phyloP scores from a whole-genome alignment of 2,113 vertebrate genomes.

The Caretta caretta region DNA sequence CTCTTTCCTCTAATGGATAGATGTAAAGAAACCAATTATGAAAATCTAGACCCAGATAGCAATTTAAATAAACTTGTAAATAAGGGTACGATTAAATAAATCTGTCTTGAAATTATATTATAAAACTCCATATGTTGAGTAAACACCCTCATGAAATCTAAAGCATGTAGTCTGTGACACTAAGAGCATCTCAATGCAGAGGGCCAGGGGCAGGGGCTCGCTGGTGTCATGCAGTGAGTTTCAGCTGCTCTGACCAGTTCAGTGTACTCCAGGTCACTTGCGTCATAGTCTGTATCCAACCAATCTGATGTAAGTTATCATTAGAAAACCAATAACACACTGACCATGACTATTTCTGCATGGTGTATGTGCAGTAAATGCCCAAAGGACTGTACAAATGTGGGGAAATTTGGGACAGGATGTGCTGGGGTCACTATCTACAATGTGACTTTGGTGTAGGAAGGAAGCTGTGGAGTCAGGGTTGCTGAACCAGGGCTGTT shows the following conservation, averaged over 20 bases:
- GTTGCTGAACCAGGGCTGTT: background rate
- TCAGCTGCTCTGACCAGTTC: background rate
- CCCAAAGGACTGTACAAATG: background rate
- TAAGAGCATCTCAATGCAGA: background rate
- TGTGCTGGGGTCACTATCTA: background rate
- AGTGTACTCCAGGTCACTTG: background rate
- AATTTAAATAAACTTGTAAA: background rate
- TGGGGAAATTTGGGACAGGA: background rate
- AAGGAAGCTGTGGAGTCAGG: background rate
- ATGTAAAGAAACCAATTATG: background rate
- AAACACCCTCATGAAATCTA: background rate
- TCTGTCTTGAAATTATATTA: background rate
- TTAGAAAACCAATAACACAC: background rate
- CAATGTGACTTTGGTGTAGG: background rate
- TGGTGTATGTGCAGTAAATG: background rate
- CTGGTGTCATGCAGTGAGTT: background rate
- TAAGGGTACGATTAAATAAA: background rate
- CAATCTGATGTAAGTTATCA: background rate
- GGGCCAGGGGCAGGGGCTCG: background rate
- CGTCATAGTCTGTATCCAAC: background rate
- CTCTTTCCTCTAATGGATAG: background rate
- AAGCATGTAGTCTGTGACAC: background rate
- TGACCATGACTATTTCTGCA: background rate
- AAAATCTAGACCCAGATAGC: background rate
- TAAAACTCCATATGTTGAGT: background rate